A percentile compares a stretch with the other conserved stretches of the same genome.
Evolutionary conservation across 2,797 vertebrate species (phyloP).

Genomic region (Cryptoblepharus egeriae): DNA sequence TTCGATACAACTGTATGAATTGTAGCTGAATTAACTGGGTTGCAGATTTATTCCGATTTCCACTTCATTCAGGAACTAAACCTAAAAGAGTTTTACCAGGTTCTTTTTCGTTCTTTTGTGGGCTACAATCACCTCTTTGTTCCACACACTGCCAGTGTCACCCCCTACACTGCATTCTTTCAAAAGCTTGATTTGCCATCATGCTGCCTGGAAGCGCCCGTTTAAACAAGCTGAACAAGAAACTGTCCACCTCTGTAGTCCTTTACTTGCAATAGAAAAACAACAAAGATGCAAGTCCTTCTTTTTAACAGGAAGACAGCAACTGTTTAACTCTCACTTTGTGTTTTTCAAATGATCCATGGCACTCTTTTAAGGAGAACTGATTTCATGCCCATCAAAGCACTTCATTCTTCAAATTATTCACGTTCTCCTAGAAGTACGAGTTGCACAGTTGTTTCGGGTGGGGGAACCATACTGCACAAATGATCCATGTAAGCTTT

Average conservation of each 20-base stretch:
- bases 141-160: constrained; percentile 13
- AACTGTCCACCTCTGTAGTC: background rate
- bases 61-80: constrained; percentile 31
- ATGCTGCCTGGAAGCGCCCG: background rate
- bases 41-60: background rate
- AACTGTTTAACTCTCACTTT: background rate
- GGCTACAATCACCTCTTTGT: background rate
- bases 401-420: constrained; percentile 37
- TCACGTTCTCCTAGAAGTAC: constrained; percentile 10
- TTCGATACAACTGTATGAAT: no score
- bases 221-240: background rate
- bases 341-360: constrained; percentile 9
- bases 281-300: background rate
- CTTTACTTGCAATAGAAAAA: constrained; percentile 35
- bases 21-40: background rate
- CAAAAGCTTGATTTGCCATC: constrained; percentile 36
- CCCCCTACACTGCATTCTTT: constrained; percentile 18
- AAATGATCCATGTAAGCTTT: constrained; percentile 33
- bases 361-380: constrained; percentile 5
- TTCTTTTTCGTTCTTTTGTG: constrained; percentile 26
- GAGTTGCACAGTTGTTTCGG: constrained; percentile 13
- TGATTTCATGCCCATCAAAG: constrained; percentile 45
- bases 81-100: constrained; percentile 12
- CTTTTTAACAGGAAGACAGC: constrained; percentile 27
- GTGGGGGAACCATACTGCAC: background rate